These are phyloP conservation scores for Caenorhabditis latens DNA, from an alignment of 1,140 invertebrate species.

Conservation along the genomic window DNA sequence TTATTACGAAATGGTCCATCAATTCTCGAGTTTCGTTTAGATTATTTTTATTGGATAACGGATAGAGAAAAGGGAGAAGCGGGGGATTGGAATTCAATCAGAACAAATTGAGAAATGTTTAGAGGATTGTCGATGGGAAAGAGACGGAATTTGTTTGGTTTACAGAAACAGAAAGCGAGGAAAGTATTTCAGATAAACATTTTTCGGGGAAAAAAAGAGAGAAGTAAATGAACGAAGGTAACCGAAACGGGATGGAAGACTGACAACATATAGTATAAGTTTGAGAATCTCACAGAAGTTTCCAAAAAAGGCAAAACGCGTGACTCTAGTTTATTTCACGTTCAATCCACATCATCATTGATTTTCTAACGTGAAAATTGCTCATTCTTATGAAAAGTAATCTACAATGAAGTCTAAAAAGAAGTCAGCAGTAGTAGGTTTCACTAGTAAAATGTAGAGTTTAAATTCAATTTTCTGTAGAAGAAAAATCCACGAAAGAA, in stretches of 20 bases:
- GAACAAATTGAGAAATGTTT: conserved; percentile 4
- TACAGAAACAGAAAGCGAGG: background rate
- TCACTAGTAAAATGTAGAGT: too few relatives aligned
- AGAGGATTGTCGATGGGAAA: conserved; percentile 25
- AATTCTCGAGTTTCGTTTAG: background rate
- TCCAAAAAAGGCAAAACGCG: too few relatives aligned
- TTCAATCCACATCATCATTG: too few relatives aligned
- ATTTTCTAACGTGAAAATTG: too few relatives aligned
- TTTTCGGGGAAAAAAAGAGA: background rate
- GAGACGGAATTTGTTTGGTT: background rate
- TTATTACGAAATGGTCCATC: conserved; percentile 9
- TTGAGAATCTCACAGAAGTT: too few relatives aligned
- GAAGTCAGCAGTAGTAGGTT: too few relatives aligned
- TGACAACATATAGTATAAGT: too few relatives aligned
- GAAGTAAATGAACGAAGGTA: background rate
- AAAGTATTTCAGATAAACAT: background rate
- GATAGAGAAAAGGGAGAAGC: background rate
- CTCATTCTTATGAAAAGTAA: too few relatives aligned
- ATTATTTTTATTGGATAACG: conserved; percentile 1
- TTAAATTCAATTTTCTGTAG: background rate
- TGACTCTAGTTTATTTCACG: too few relatives aligned
- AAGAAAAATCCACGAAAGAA: background rate
- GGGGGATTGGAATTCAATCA: conserved; percentile 51
- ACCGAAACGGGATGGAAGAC: background rate
- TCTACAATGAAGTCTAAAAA: too few relatives aligned